phyloP scores from a whole-genome alignment of 2,113 vertebrate species.

The Pluvianellus socialis region DNA sequence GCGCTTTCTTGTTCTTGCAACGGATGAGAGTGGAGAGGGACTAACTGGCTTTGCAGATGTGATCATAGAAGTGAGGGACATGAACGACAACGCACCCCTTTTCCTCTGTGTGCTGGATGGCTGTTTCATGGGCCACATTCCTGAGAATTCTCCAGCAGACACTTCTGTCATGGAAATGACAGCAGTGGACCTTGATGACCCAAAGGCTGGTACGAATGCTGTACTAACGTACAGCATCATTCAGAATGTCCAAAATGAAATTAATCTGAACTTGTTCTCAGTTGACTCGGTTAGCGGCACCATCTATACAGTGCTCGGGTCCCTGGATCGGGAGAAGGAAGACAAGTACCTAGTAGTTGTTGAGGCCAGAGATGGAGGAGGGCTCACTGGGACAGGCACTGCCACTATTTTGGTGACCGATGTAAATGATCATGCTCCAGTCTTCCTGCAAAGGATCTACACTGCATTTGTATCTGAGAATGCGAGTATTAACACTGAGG shows the following conservation, averaged over 20 bases:
- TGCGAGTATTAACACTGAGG: conserved; percentile 79
- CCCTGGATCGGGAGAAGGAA: conserved; percentile 84
- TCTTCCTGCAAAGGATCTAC: conserved; percentile 84
- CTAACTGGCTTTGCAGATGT: conserved; percentile 90
- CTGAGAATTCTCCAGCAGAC: conserved; percentile 85
- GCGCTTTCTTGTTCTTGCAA: conserved; percentile 87
- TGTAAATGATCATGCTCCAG: conserved; percentile 86
- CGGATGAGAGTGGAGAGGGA: conserved; percentile 83
- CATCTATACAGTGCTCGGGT: conserved; percentile 81
- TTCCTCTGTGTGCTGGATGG: conserved; percentile 81
- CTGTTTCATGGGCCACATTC: conserved; percentile 81
- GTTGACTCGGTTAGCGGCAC: conserved; percentile 82
- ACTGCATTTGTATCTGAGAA: conserved; percentile 79
- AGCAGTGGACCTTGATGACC: conserved; percentile 85
- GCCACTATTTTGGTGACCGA: conserved; percentile 87
- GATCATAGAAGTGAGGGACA: conserved; percentile 81
- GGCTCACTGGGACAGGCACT: conserved; percentile 84
- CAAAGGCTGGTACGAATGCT: conserved; percentile 80
- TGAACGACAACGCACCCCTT: conserved; percentile 84
- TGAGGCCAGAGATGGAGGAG: conserved; percentile 87
- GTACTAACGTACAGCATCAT: conserved; percentile 85
- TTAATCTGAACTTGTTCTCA: conserved; percentile 88
- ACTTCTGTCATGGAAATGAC: conserved; percentile 87
- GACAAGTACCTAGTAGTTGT: conserved; percentile 83
- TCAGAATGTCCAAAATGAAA: conserved; percentile 84